phyloP scores from a whole-genome alignment of 2,888 invertebrate genomes.

The Herminia tarsipennalis region DNA sequence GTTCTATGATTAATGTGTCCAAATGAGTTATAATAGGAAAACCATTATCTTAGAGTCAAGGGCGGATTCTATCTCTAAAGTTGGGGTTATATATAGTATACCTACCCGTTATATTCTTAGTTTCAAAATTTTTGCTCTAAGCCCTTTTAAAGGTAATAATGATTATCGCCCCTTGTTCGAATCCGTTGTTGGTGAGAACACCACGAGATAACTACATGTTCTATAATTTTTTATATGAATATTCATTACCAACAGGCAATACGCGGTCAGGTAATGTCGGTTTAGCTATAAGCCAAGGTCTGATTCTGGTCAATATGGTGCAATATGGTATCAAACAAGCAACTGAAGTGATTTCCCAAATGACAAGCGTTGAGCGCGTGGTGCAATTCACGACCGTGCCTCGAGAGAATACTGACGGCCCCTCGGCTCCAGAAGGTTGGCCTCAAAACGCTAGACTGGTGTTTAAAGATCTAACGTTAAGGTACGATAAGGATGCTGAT shows the following conservation, averaged over 20 bases:
- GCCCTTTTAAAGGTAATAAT: too few species aligned
- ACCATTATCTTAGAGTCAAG: too few species aligned
- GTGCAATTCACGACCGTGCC: slow-evolving; percentile 91
- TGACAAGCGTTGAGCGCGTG: slow-evolving; percentile 93
- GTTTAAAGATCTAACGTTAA: slow-evolving; percentile 87
- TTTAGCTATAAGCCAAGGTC: slow-evolving; percentile 89
- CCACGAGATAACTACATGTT: too few species aligned
- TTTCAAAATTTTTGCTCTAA: too few species aligned
- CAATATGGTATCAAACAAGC: slow-evolving; percentile 93
- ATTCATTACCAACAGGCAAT: slow-evolving; percentile 58
- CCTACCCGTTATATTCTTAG: too few species aligned
- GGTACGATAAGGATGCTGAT: slow-evolving; percentile 86
- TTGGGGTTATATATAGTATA: too few species aligned
- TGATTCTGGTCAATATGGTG: slow-evolving; percentile 92
- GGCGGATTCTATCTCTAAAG: too few species aligned
- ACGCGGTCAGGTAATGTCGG: slow-evolving; percentile 89
- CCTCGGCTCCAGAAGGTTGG: slow-evolving; percentile 86
- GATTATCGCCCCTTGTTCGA: too few species aligned
- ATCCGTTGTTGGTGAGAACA: too few species aligned
- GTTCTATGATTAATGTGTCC: too few species aligned
- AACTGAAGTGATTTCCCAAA: slow-evolving; percentile 90
- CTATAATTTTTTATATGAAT: too few species aligned
- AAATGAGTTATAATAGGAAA: too few species aligned
- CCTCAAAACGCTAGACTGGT: slow-evolving; percentile 86
- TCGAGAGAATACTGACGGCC: slow-evolving; percentile 88